Percentiles rank a stretch among this genome's conserved stretches.
Evolutionary conservation across 2,888 invertebrate species (phyloP).

Genomic region (Orthosia gothica): DNA sequence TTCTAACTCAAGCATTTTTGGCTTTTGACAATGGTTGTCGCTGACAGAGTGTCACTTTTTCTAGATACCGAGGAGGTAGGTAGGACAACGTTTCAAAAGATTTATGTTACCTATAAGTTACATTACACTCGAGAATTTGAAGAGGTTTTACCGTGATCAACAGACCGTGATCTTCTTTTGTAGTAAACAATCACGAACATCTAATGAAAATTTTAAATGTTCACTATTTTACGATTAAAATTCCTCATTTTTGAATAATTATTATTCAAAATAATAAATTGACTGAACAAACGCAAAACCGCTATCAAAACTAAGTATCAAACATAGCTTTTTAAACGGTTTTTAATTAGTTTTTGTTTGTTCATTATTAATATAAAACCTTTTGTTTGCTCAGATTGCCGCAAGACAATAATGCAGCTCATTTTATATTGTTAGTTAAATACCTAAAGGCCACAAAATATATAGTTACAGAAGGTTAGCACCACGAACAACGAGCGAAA

Average conservation of each 20-base stretch:
- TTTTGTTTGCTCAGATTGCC: constrained; percentile 1
- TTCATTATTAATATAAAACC: constrained; percentile 6
- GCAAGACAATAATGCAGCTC: constrained; percentile 3
- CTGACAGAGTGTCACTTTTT: too few relatives aligned
- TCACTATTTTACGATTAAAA: too few relatives aligned
- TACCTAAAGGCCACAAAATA: neutral
- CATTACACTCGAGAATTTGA: too few relatives aligned
- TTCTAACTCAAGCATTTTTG: too few relatives aligned
- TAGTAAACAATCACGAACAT: too few relatives aligned
- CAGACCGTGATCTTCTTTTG: neutral
- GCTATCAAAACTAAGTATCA: neutral
- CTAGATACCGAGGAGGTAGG: too few relatives aligned
- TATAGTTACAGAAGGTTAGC: neutral
- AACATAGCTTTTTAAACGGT: neutral
- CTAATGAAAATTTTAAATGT: too few relatives aligned
- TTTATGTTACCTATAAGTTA: too few relatives aligned
- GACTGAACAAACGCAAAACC: neutral
- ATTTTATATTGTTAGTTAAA: constrained; percentile 15
- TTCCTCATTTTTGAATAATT: too few relatives aligned
- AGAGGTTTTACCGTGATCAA: neutral
- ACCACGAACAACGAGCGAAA: neutral
- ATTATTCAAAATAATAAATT: too few relatives aligned
- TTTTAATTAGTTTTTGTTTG: constrained; percentile 11
- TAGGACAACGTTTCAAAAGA: too few relatives aligned
- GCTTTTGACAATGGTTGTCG: too few relatives aligned